Conservation (phyloP, 2,797 vertebrate genomes). For the Buphagus erythrorhynchus region DNA sequence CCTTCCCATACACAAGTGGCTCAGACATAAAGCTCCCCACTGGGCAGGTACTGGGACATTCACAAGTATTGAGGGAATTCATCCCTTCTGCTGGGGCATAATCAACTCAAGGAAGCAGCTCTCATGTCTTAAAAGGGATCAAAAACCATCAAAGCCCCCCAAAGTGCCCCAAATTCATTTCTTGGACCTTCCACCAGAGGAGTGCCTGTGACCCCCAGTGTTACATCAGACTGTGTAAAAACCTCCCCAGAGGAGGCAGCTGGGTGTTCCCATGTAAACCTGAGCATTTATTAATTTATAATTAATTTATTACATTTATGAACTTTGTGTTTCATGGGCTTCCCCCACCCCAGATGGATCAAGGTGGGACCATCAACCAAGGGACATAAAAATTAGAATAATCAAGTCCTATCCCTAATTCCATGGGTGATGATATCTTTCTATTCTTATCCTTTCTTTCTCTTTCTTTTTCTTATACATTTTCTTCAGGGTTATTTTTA, state of each 20-base stretch:
- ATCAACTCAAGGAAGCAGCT: background rate
- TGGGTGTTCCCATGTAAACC: background rate
- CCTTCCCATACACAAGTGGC: no score
- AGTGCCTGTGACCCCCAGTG: no score
- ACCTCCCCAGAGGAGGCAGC: background rate
- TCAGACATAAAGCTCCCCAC: background rate
- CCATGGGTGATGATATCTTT: background rate
- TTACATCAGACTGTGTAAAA: background rate
- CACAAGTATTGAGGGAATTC: background rate
- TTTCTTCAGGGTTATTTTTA: background rate
- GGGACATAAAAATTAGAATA: background rate
- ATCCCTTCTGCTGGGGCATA: background rate
- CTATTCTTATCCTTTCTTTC: background rate
- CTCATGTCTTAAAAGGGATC: background rate
- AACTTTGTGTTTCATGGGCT: background rate
- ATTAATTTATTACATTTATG: background rate
- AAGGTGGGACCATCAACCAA: no score
- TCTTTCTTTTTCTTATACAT: background rate
- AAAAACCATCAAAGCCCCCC: background rate
- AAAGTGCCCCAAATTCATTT: fast-evolving
- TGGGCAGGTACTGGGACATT: fast-evolving
- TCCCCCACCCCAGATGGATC: background rate
- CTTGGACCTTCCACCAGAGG: background rate
- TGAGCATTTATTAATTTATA: background rate
- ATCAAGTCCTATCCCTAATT: background rate